Evolutionary conservation across 1,140 invertebrate species (phyloP).

Genomic region (Anthonomus grandis): DNA sequence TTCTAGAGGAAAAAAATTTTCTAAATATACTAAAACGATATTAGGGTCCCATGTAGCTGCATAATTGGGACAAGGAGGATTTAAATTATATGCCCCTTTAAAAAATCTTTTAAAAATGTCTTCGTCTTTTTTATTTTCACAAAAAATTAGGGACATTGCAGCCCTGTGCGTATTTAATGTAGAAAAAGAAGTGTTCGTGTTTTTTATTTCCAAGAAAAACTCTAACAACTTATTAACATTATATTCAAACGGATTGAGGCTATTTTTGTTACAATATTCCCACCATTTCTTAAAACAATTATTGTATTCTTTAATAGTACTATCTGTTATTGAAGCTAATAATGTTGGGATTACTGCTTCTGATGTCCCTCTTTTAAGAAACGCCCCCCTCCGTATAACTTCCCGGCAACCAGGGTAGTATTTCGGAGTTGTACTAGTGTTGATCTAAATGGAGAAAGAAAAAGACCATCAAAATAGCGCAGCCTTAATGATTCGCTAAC

Average conservation of each 20-base stretch:
- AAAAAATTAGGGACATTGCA: no score
- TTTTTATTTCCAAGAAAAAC: no score
- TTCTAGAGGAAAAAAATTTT: slow-evolving; percentile 20
- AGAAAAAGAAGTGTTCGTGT: no score
- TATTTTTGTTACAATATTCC: background rate
- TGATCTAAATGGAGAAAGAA: slow-evolving; percentile 7
- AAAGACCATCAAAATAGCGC: slow-evolving; percentile 3
- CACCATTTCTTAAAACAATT: slow-evolving; percentile 14
- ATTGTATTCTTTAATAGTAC: slow-evolving; percentile 13
- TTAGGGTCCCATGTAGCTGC: slow-evolving; percentile 36
- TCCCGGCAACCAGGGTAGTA: slow-evolving; percentile 5
- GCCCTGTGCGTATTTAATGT: no score
- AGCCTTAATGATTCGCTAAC: slow-evolving; percentile 2
- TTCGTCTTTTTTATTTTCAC: no score
- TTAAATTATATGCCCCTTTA: slow-evolving; percentile 35
- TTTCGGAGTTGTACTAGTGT: background rate
- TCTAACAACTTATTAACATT: slow-evolving; percentile 30
- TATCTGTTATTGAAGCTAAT: slow-evolving; percentile 7
- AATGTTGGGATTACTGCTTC: background rate
- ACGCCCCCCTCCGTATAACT: slow-evolving; percentile 4
- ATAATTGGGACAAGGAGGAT: slow-evolving; percentile 37
- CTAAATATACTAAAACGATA: slow-evolving; percentile 33
- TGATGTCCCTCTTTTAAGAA: background rate
- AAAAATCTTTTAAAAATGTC: no score
- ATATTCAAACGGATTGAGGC: background rate